These are phyloP conservation scores for Cnemophilus loriae DNA, from an alignment of 2,113 vertebrate species.

Conservation along the genomic window DNA sequence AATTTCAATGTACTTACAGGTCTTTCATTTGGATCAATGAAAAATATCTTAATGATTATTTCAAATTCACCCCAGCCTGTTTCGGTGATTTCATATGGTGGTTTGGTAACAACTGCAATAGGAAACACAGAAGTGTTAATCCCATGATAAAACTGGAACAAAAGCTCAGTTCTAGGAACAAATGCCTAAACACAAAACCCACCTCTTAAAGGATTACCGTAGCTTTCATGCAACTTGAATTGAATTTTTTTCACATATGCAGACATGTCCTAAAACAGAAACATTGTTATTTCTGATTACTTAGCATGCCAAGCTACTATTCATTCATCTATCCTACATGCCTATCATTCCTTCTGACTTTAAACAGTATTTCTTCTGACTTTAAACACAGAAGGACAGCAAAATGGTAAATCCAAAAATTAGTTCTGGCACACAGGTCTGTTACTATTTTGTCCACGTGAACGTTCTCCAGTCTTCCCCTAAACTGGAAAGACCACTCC, in stretches of 20 bases:
- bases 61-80: conserved; percentile 99
- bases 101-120: conserved; percentile 92
- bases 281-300: not conserved
- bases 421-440: accelerated
- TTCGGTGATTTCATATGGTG: conserved; percentile 97
- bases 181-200: not conserved
- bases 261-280: conserved; percentile 89
- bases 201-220: conserved; percentile 96
- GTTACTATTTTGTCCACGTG: accelerated
- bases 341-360: too few relatives aligned
- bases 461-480: not conserved
- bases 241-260: conserved; percentile 99
- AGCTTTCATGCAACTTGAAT: conserved; percentile 97
- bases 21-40: conserved; percentile 97
- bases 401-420: accelerated
- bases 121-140: not conserved
- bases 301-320: not conserved
- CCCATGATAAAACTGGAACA: not conserved
- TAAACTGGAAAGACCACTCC: not conserved
- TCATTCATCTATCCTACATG: accelerated
- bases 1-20: conserved; percentile 77
- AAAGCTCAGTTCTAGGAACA: not conserved
- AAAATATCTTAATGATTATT: conserved; percentile 99
- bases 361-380: not conserved
- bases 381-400: not conserved